Evolutionary conservation across 2,113 vertebrate genomes (phyloP), one percentile per base, ranked within the genome.

Genomic region (Datnioides undecimradiatus): DNA sequence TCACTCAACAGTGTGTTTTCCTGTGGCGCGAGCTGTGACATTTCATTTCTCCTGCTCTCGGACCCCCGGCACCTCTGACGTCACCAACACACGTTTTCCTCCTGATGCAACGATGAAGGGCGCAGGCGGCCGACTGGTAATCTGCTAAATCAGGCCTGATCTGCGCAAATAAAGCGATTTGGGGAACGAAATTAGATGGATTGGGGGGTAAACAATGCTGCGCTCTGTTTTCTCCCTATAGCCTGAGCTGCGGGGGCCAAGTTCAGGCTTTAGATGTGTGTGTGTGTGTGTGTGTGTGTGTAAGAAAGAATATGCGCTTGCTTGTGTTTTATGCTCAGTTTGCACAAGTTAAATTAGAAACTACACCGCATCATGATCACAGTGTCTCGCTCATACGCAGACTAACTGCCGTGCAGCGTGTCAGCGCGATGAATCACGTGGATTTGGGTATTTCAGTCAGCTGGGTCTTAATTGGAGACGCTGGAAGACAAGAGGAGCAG

Each of bases 61-160:
- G 27, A 29, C 46, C 46, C 46, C 27, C 4, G 10, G 25, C 0
- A 1, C 1, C 31, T 1, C 62, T 62, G 38, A 80, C 51, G 40
- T 88, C 80, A 87, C 45, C 46, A 16, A 58, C 43, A 72, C 78
- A 82, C 68, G 41, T 87, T 93, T 91, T 38, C 40, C 52, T 64
- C 46, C 72, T 84, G 82, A 90, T 78, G 71, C 81, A 80, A 84
- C n/a, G 57, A 25, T n/a, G 62, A 85, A 71, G 31, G 67, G 62
- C n/a, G 72, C 79, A 55, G 80, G 69, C 46, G 27, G 73, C 34
- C 45, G 17, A 75, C 48, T 34, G 21, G 49, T 94, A 93, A 94
- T 90, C 92, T 85, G 45, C 36, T 88, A 86, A 92, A 93, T 80
- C 88, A 62, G 79, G 65, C 83, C 88, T 93, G 88, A 93, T 75